Conservation (phyloP, 2,113 vertebrate genomes). For the Bos javanicus region DNA sequence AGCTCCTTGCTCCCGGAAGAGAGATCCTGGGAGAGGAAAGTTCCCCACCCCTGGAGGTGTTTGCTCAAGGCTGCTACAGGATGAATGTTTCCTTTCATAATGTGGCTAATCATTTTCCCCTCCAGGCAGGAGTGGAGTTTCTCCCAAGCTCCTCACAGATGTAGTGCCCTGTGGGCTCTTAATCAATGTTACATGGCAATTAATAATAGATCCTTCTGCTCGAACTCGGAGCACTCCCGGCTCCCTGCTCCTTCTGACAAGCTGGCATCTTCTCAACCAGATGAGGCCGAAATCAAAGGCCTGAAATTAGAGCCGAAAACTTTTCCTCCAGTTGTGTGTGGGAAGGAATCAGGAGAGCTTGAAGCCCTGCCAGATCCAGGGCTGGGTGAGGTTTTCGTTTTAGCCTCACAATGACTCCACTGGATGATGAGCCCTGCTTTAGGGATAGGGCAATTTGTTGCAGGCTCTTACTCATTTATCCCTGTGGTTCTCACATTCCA, state of each 20-base stretch:
- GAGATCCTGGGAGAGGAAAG: background rate
- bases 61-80: slow-evolving; percentile 51
- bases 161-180: slow-evolving; percentile 61
- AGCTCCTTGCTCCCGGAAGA: background rate
- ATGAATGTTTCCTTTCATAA: slow-evolving; percentile 73
- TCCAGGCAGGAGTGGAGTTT: slow-evolving; percentile 50
- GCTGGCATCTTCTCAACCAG: slow-evolving; percentile 42
- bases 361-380: background rate
- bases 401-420: background rate
- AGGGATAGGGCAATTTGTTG: no score
- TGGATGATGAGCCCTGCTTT: background rate
- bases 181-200: slow-evolving; percentile 74
- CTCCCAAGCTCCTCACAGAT: slow-evolving; percentile 51
- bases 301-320: slow-evolving; percentile 39
- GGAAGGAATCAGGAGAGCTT: background rate
- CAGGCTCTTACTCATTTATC: background rate
- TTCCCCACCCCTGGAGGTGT: background rate
- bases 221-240: background rate
- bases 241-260: slow-evolving; percentile 41
- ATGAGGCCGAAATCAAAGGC: slow-evolving; percentile 65
- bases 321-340: background rate
- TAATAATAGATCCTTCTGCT: slow-evolving; percentile 73
- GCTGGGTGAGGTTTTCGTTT: background rate
- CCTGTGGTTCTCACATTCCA: no score
- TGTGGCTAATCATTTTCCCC: slow-evolving; percentile 66